Evolutionary conservation across 2,888 invertebrate species (phyloP), one percentile per base, ranked within the genome.

Genomic region (Pollenia griseotomentosa): DNA sequence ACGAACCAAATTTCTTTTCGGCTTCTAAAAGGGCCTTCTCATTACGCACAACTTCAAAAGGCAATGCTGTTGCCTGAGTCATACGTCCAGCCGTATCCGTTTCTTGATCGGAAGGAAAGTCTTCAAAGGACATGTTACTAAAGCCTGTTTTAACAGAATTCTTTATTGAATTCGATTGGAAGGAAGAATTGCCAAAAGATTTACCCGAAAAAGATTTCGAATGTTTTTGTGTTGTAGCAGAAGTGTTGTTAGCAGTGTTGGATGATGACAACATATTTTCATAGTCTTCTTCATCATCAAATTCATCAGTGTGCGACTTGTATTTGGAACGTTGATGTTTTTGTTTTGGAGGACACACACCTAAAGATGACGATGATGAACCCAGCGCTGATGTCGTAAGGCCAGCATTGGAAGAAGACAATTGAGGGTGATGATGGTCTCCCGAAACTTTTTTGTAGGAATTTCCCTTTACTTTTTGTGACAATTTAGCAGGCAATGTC

Each of bases 111-210:
- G 95, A 95, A 2, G 96, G 95, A 90, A 96, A 96, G 92, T 96
- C 96, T 91, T 96, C 96, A 90, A 96, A 96, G 90, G 96, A 96
- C 95, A 96, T 95, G 89, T 96, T 96, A 90, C 95, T 96, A 90
- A 96, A 96, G 6, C 96, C 96, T 10, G 95, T 95, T 87, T 94
- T 94, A 42, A 91, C 90, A 2, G 93, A 92, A 85, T 91, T 93
- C 79, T 93, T 93, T 87, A 93, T 93, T 23, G 92, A 92, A 84
- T 93, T 93, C 7, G 93, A 93, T 75, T 93, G 93, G 81, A 93
- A 93, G 73, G 74, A 80, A 44, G 82, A 40, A 53, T 82, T 87
- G 6, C 84, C 79, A 63, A 80, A 85, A 10, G 84, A 80, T 70
- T 79, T 85, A 23, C 42, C 44, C n/a, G 87, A 85, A 65, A 89